A percentile compares a stretch with the other conserved stretches of the same genome.
phyloP scores from a whole-genome alignment of 2,797 vertebrate species.

The Syngnathus acus region DNA sequence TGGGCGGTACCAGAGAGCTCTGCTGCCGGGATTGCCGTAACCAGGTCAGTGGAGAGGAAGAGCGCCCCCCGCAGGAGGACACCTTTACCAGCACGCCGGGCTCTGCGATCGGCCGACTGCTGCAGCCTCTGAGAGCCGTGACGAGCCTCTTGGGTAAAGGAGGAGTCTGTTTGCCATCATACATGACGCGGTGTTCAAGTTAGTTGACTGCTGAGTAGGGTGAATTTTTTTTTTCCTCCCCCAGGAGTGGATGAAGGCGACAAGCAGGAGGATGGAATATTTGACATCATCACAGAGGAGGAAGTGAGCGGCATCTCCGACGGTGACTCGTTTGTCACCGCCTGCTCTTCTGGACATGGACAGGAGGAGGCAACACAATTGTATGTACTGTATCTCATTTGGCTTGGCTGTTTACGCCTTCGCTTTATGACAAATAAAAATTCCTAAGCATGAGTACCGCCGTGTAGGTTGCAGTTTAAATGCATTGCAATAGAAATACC shows the following conservation, averaged over 20 bases:
- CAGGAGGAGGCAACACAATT: constrained; percentile 72
- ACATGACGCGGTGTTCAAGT: background rate
- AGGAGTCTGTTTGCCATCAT: background rate
- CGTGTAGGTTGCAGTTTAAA: background rate
- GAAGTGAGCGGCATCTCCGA: constrained; percentile 82
- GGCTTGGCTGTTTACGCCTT: background rate
- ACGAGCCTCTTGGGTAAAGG: constrained; percentile 64
- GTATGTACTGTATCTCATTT: constrained; percentile 77
- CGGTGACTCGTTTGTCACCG: constrained; percentile 59
- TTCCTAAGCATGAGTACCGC: background rate
- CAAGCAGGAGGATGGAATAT: constrained; percentile 76
- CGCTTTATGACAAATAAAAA: background rate
- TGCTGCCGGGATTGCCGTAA: constrained; percentile 84
- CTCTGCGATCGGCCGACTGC: constrained; percentile 48
- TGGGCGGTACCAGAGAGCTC: constrained; percentile 77
- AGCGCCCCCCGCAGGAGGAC: constrained; percentile 71
- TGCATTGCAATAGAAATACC: background rate
- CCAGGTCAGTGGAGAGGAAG: constrained; percentile 67
- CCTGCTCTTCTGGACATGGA: constrained; percentile 59
- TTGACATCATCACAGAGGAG: constrained; percentile 95
- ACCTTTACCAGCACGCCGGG: constrained; percentile 52
- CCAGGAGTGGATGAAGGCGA: constrained; percentile 56
- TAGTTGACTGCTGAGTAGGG: background rate
- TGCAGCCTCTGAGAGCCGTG: constrained; percentile 62
- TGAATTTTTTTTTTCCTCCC: background rate